These are phyloP conservation scores for Dromius quadrimaculatus DNA, from an alignment of 2,888 invertebrate genomes.

Conservation along the genomic window DNA sequence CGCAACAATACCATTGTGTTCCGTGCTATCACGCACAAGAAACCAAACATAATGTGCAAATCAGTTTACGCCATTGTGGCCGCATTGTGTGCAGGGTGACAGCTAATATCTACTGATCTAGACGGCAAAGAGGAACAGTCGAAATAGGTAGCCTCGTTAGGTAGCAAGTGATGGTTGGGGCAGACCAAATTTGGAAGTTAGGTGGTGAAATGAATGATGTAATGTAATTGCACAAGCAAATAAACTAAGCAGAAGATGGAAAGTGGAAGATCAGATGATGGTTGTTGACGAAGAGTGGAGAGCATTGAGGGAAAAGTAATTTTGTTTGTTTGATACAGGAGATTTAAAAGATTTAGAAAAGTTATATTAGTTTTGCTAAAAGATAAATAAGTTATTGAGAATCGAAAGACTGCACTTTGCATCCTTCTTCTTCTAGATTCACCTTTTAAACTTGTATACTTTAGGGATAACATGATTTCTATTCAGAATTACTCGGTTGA, in stretches of 20 bases:
- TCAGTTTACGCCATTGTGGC: conserved; percentile 58
- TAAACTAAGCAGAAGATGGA: conserved; percentile 11
- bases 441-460: too few relatives aligned
- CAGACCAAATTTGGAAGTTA: too few relatives aligned
- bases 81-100: conserved; percentile 30
- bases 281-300: neutral
- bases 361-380: too few relatives aligned
- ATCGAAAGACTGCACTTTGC: too few relatives aligned
- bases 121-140: neutral
- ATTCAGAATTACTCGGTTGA: too few relatives aligned
- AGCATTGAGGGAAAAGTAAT: neutral
- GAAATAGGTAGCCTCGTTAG: neutral
- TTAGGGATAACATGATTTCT: too few relatives aligned
- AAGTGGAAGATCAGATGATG: too few relatives aligned
- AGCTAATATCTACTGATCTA: conserved; percentile 30
- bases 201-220: conserved; percentile 11
- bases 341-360: too few relatives aligned
- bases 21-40: conserved; percentile 11
- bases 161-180: neutral
- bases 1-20: conserved; percentile 39
- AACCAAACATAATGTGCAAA: conserved; percentile 57
- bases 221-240: conserved; percentile 40
- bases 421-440: too few relatives aligned
- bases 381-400: too few relatives aligned
- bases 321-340: conserved; percentile 9